A percentile compares a stretch with the other conserved stretches of the same genome.
phyloP scores from a whole-genome alignment of 2,888 invertebrate species.

The Phaedon cochleariae region DNA sequence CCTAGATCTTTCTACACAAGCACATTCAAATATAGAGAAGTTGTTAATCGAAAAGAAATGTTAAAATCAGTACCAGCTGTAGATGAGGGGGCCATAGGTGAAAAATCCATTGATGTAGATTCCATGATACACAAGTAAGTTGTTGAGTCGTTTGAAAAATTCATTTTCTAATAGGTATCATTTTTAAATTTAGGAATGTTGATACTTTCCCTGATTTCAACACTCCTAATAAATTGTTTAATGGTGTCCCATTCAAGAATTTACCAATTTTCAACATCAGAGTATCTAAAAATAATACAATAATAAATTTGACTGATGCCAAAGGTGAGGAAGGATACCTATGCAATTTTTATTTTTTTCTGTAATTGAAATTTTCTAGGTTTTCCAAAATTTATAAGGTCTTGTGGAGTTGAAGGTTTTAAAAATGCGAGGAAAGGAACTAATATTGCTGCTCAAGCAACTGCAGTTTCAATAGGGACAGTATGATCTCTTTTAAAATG shows the following conservation, averaged over 20 bases:
- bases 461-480: constrained; percentile 80
- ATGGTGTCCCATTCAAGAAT: constrained; percentile 80
- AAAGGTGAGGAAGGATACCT: constrained; percentile 64
- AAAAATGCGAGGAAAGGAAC: constrained; percentile 96
- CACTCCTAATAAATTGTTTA: constrained; percentile 76
- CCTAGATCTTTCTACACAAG: constrained; percentile 13
- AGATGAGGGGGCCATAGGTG: constrained; percentile 84
- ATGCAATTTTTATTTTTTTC: not conserved
- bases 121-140: constrained; percentile 69
- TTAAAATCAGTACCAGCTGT: constrained; percentile 63
- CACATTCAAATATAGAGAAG: constrained; percentile 54
- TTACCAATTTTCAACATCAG: constrained; percentile 85
- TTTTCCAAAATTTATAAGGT: constrained; percentile 68
- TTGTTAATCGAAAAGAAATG: constrained; percentile 66
- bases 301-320: constrained; percentile 77
- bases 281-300: constrained; percentile 88
- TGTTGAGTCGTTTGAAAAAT: no score
- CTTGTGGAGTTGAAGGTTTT: constrained; percentile 92
- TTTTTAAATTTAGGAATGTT: constrained; percentile 67
- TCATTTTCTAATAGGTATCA: no score
- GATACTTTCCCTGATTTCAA: constrained; percentile 78
- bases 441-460: constrained; percentile 95
- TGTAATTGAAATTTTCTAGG: constrained; percentile 58
- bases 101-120: constrained; percentile 77
- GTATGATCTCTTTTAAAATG: constrained; percentile 64